These are phyloP conservation scores for Galbula dea DNA, from an alignment of 2,113 vertebrate species.

Conservation along the genomic window DNA sequence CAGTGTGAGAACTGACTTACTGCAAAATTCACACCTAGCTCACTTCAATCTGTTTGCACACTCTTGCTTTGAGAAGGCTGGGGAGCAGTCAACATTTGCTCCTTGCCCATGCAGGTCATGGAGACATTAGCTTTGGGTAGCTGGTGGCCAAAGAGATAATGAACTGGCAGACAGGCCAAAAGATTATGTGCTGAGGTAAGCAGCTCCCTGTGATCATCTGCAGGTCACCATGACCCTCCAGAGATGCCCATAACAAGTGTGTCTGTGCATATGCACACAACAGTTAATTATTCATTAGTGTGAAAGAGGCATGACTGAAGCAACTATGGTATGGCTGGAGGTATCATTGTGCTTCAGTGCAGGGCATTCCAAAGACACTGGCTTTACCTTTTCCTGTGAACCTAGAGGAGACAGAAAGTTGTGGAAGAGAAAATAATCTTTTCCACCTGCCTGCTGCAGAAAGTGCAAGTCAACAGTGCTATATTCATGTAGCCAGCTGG, in stretches of 20 bases:
- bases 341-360: fast-evolving
- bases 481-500: background rate
- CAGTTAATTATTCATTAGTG: conserved; percentile 52
- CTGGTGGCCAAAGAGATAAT: conserved; percentile 27
- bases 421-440: background rate
- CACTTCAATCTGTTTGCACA: background rate
- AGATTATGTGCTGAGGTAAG: conserved; percentile 30
- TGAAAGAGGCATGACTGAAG: background rate
- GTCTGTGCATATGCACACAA: background rate
- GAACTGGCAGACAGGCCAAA: background rate
- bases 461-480: background rate
- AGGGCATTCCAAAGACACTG: background rate
- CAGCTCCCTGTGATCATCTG: background rate
- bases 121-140: conserved; percentile 20
- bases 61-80: background rate
- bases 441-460: background rate
- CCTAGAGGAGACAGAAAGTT: background rate
- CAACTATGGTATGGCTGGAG: fast-evolving
- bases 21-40: background rate
- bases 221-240: conserved; percentile 44
- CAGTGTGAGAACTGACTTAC: background rate
- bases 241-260: background rate
- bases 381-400: background rate
- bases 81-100: background rate
- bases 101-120: background rate